Evolutionary conservation across 2,113 vertebrate genomes (phyloP).

Genomic region (Epinephelus moara): DNA sequence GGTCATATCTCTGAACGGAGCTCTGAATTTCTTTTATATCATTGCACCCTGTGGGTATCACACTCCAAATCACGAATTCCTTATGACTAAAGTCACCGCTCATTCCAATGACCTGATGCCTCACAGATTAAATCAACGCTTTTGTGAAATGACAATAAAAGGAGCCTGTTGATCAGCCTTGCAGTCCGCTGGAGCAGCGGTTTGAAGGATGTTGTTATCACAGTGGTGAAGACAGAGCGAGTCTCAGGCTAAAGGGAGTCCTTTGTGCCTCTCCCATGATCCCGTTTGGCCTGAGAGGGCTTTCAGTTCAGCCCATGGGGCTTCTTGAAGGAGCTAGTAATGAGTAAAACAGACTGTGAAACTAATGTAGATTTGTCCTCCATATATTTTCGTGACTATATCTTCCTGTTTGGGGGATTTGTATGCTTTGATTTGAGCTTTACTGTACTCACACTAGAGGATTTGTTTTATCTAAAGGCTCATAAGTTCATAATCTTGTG

Average conservation of each 20-base stretch:
- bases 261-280: constrained; percentile 70
- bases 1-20: constrained; percentile 68
- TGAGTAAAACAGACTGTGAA: constrained; percentile 49
- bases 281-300: constrained; percentile 52
- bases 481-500: background rate
- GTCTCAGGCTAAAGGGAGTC: constrained; percentile 54
- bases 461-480: background rate
- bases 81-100: constrained; percentile 68
- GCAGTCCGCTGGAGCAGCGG: constrained; percentile 38
- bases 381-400: constrained; percentile 5
- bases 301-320: constrained; percentile 57
- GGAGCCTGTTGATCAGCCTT: constrained; percentile 70
- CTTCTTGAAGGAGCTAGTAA: constrained; percentile 42
- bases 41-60: constrained; percentile 74
- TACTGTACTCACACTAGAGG: background rate
- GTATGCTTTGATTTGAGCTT: background rate
- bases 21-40: constrained; percentile 73
- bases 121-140: constrained; percentile 79
- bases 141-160: constrained; percentile 77
- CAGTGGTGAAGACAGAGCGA: constrained; percentile 51
- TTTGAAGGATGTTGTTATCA: constrained; percentile 69
- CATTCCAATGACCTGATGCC: constrained; percentile 71
- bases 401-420: background rate
- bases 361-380: background rate
- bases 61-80: constrained; percentile 74